phyloP scores from a whole-genome alignment of 2,797 vertebrate genomes.

The Triplophysa bombifrons region DNA sequence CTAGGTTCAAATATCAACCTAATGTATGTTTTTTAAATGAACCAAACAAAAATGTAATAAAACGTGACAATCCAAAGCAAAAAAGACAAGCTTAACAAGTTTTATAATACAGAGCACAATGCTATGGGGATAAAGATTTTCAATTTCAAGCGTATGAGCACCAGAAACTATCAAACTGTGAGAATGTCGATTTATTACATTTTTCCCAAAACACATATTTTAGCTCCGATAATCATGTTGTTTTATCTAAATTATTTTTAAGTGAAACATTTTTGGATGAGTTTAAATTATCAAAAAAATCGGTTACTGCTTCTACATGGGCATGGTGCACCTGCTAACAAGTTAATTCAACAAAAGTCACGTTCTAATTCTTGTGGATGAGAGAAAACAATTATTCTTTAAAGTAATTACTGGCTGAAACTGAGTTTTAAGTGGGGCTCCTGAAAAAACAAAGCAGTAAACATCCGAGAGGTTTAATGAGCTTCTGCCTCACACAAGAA shows the following conservation, averaged over 20 bases:
- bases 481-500: constrained; percentile 19
- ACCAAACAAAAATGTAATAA: neutral
- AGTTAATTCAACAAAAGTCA: constrained; percentile 14
- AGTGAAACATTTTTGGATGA: no score
- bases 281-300: neutral
- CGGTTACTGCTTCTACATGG: neutral
- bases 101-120: no score
- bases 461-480: constrained; percentile 42
- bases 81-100: no score
- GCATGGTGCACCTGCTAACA: neutral
- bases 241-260: no score
- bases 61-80: neutral
- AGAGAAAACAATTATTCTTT: constrained; percentile 23
- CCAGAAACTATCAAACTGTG: neutral
- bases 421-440: constrained; percentile 11
- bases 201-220: neutral
- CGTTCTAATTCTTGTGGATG: neutral
- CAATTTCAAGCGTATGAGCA: no score
- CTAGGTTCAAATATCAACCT: neutral
- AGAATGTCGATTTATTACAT: neutral
- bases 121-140: no score
- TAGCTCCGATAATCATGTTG: no score
- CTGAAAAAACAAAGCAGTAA: neutral
- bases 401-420: constrained; percentile 44
- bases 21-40: neutral